Evolutionary conservation across 2,113 vertebrate genomes (phyloP).

Genomic region (Pelecanoides urinatrix): DNA sequence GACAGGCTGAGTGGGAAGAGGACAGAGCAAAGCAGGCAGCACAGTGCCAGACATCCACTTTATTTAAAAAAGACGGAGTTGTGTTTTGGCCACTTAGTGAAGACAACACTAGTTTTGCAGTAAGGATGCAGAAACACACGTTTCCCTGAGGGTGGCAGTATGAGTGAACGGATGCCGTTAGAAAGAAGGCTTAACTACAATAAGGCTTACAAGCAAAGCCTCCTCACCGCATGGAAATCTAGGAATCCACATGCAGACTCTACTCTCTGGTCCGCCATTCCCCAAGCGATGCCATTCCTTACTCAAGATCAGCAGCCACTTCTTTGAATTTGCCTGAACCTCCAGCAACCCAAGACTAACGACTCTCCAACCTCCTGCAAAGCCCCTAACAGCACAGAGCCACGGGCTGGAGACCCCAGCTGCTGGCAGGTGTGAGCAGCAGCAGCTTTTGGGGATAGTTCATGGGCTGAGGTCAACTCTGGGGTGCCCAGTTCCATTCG

Average conservation of each 20-base stretch:
- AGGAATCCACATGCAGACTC: accelerated
- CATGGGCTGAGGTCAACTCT: no score
- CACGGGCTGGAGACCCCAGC: not conserved
- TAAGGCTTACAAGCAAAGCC: not conserved
- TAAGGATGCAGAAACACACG: not conserved
- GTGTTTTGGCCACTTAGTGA: not conserved
- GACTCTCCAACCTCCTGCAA: not conserved
- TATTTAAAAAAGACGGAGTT: not conserved
- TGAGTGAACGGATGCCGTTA: not conserved
- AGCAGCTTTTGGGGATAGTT: not conserved
- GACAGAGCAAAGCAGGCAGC: not conserved
- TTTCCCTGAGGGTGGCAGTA: slow-evolving; percentile 6
- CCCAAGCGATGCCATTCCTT: not conserved
- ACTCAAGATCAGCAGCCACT: not conserved
- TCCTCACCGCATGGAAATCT: not conserved
- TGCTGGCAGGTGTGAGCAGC: not conserved
- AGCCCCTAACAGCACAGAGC: not conserved
- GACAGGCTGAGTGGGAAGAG: not conserved
- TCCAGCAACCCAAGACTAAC: not conserved
- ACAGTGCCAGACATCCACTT: not conserved
- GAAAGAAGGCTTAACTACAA: not conserved
- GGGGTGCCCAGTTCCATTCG: not conserved
- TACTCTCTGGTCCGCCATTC: not conserved
- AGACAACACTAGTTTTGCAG: not conserved
- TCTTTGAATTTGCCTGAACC: not conserved